These are phyloP conservation scores for Anguilla megastoma DNA, from an alignment of 2,797 vertebrate genomes.

Conservation along the genomic window DNA sequence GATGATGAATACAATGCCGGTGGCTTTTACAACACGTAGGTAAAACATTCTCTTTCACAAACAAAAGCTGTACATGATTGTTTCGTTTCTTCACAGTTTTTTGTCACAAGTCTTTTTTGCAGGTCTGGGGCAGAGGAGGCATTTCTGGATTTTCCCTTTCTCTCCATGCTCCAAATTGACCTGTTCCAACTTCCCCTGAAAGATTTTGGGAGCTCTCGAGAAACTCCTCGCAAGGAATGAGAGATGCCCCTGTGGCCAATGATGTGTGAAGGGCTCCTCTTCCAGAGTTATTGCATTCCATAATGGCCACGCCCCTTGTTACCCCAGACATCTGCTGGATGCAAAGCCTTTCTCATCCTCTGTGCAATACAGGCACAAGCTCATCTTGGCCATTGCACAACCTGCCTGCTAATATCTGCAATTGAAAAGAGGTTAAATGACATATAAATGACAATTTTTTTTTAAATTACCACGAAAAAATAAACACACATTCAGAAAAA, in stretches of 20 bases:
- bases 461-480: constrained; percentile 30
- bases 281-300: constrained; percentile 66
- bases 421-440: constrained; percentile 70
- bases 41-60: background rate
- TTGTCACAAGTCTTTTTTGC: background rate
- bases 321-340: constrained; percentile 68
- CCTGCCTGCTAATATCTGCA: constrained; percentile 64
- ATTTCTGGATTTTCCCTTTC: constrained; percentile 9
- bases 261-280: constrained; percentile 57
- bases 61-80: constrained; percentile 14
- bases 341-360: constrained; percentile 66
- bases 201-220: constrained; percentile 58
- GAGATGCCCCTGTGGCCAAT: constrained; percentile 58
- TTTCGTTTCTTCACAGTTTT: constrained; percentile 5
- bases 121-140: background rate
- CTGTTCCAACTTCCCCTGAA: constrained; percentile 56
- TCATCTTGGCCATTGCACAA: constrained; percentile 64
- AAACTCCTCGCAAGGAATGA: constrained; percentile 54
- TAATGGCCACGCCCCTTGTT: constrained; percentile 55
- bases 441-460: constrained; percentile 55
- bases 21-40: background rate
- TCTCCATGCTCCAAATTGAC: constrained; percentile 53
- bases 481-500: constrained; percentile 39
- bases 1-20: background rate
- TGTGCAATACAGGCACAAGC: constrained; percentile 70